phyloP scores from a whole-genome alignment of 2,797 vertebrate genomes.

The Acomys russatus region DNA sequence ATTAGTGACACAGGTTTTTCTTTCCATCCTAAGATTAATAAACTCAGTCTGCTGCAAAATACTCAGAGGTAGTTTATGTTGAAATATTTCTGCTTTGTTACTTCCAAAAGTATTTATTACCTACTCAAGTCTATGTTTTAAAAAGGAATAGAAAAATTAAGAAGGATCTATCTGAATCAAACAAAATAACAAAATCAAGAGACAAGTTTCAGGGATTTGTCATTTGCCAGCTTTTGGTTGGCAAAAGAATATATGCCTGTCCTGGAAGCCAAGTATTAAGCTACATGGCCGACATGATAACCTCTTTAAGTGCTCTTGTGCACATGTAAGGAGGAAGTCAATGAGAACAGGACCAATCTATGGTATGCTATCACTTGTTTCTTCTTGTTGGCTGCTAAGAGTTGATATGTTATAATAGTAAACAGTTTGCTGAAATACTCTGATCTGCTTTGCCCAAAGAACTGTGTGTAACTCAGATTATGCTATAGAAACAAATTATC shows the following conservation, averaged over 20 bases:
- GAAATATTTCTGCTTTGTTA: conserved; percentile 20
- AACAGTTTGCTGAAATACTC: neutral
- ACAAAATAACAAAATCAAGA: neutral
- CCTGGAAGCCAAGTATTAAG: neutral
- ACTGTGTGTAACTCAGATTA: neutral
- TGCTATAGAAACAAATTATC: neutral
- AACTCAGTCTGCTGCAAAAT: neutral
- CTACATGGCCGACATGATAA: neutral
- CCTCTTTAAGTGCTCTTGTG: neutral
- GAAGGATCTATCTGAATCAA: neutral
- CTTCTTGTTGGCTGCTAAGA: neutral
- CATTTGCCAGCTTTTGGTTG: neutral
- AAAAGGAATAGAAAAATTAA: neutral
- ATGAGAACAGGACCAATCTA: neutral
- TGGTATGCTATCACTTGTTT: neutral
- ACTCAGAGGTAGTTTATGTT: neutral
- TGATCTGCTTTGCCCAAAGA: neutral
- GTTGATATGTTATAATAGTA: neutral
- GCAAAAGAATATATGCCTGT: neutral
- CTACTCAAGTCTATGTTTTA: conserved; percentile 39
- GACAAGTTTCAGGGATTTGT: neutral
- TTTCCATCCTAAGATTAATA: conserved; percentile 56
- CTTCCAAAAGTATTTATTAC: neutral
- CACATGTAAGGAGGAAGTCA: neutral
- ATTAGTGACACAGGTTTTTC: conserved; percentile 53